Evolutionary conservation across 2,113 vertebrate species (phyloP).

Genomic region (Hemicordylus capensis): DNA sequence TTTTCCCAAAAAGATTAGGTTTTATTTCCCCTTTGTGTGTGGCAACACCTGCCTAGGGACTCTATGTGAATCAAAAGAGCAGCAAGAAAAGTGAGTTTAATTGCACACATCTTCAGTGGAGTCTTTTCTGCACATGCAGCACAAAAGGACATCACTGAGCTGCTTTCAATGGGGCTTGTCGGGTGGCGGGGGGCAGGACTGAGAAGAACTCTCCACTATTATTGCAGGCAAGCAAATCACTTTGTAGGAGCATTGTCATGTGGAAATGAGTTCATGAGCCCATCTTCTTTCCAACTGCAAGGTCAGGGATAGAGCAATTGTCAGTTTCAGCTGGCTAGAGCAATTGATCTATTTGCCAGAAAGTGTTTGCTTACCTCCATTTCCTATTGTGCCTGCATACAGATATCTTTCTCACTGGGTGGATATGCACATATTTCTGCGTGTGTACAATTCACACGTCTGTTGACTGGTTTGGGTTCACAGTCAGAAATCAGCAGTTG

Average conservation of each 20-base stretch:
- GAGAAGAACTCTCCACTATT: slow-evolving; percentile 68
- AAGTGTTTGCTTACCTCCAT: slow-evolving; percentile 57
- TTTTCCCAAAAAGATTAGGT: slow-evolving; percentile 63
- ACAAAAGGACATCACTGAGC: slow-evolving; percentile 74
- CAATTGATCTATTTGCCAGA: slow-evolving; percentile 63
- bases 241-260: slow-evolving; percentile 78
- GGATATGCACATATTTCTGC: not conserved
- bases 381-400: not conserved
- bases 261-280: slow-evolving; percentile 79
- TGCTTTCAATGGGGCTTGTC: slow-evolving; percentile 69
- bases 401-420: slow-evolving; percentile 31
- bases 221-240: slow-evolving; percentile 81
- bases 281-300: slow-evolving; percentile 76
- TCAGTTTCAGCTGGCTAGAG: slow-evolving; percentile 71
- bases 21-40: slow-evolving; percentile 69
- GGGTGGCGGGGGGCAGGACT: slow-evolving; percentile 67
- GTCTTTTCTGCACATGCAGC: slow-evolving; percentile 75
- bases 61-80: slow-evolving; percentile 80
- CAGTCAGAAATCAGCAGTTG: slow-evolving; percentile 57
- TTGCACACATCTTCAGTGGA: slow-evolving; percentile 76
- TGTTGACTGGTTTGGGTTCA: slow-evolving; percentile 57
- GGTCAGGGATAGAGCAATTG: slow-evolving; percentile 74
- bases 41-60: slow-evolving; percentile 77
- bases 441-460: slow-evolving; percentile 54
- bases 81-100: slow-evolving; percentile 82